A percentile compares a stretch with the other conserved stretches of the same genome.
Conservation (phyloP, 2,888 invertebrate genomes). For the Bombyx huttoni region DNA sequence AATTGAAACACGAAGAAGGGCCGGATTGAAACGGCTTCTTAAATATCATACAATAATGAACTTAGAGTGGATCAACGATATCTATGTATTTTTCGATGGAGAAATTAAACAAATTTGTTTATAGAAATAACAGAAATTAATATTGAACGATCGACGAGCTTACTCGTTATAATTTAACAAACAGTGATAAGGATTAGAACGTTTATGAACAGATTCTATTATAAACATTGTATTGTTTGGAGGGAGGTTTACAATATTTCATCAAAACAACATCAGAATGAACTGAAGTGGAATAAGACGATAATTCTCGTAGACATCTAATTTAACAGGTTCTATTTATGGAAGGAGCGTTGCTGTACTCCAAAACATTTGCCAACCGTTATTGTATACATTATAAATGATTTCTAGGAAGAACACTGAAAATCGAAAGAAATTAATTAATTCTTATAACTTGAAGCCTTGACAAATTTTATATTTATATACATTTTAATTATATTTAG, state of each 20-base stretch:
- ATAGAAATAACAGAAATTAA: too few species aligned
- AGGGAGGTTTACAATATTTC: neutral
- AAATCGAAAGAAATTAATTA: neutral
- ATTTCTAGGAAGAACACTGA: neutral
- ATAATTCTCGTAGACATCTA: neutral
- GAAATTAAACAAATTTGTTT: too few species aligned
- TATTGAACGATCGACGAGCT: too few species aligned
- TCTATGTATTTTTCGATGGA: too few species aligned
- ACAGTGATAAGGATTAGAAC: neutral
- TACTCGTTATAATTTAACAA: neutral
- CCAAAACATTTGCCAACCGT: neutral
- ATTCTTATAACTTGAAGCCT: too few species aligned
- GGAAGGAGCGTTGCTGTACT: neutral
- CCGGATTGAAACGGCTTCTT: too few species aligned
- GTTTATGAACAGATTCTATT: neutral
- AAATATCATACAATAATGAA: too few species aligned
- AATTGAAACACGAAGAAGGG: too few species aligned
- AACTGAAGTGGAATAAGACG: neutral
- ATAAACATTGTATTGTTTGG: neutral
- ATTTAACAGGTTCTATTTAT: neutral
- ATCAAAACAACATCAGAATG: neutral
- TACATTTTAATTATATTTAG: too few species aligned
- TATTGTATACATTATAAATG: neutral
- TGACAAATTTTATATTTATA: too few species aligned
- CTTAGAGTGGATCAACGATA: too few species aligned